Conservation (phyloP, 2,888 invertebrate genomes). For the Globia sparganii region DNA sequence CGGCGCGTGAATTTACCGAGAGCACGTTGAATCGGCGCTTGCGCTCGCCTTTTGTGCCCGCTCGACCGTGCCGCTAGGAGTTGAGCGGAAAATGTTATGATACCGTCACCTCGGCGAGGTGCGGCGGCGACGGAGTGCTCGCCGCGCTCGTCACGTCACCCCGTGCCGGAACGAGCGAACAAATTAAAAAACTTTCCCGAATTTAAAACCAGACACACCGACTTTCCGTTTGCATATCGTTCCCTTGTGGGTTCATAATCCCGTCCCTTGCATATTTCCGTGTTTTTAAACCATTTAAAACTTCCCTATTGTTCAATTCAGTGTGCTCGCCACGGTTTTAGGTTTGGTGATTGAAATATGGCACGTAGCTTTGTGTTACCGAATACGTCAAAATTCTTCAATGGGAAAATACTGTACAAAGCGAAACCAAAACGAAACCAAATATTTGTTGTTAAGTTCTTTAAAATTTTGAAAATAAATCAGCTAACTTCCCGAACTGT, state of each 20-base stretch:
- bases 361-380: constrained; percentile 36
- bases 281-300: constrained; percentile 55
- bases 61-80: constrained; percentile 74
- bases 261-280: constrained; percentile 53
- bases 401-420: constrained; percentile 53
- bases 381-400: constrained; percentile 56
- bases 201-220: constrained; percentile 60
- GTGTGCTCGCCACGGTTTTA: constrained; percentile 7
- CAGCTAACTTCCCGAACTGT: constrained; percentile 66
- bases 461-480: constrained; percentile 77
- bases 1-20: constrained; percentile 76
- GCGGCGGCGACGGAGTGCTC: constrained; percentile 35
- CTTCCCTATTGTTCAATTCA: constrained; percentile 20
- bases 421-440: constrained; percentile 55
- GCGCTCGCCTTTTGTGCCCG: constrained; percentile 72
- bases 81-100: constrained; percentile 76
- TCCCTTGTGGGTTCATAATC: constrained; percentile 54
- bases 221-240: constrained; percentile 58
- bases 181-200: constrained; percentile 69
- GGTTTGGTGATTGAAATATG: constrained; percentile 46
- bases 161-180: constrained; percentile 52
- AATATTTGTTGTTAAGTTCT: constrained; percentile 69
- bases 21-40: constrained; percentile 66
- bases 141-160: constrained; percentile 32
- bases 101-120: constrained; percentile 70